A percentile compares a stretch with the other conserved stretches of the same genome.
phyloP scores from a whole-genome alignment of 2,113 vertebrate genomes.

The Salminus brasiliensis region DNA sequence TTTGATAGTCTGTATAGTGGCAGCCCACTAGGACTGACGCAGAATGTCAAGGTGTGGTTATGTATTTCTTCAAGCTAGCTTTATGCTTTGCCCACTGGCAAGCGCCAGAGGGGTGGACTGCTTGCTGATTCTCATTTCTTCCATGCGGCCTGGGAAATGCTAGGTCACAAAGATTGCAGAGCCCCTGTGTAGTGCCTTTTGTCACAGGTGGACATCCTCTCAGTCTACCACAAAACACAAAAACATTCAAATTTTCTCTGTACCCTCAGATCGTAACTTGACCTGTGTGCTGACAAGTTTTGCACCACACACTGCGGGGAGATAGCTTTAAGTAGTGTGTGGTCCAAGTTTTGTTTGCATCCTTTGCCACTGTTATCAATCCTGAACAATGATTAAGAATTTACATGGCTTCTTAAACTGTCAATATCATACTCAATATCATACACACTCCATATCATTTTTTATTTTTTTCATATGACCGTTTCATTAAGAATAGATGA shows the following conservation, averaged over 20 bases:
- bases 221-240: not conserved
- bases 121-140: conserved; percentile 15
- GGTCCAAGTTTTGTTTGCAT: not conserved
- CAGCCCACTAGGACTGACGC: not conserved
- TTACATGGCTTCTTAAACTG: too few species aligned
- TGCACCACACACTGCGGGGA: not conserved
- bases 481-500: too few species aligned
- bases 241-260: not conserved
- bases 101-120: not conserved
- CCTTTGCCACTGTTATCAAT: not conserved
- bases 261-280: not conserved
- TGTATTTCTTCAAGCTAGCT: conserved; percentile 13
- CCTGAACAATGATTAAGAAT: too few species aligned
- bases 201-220: not conserved
- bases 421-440: too few species aligned
- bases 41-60: not conserved
- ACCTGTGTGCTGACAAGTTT: not conserved
- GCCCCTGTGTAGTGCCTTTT: not conserved
- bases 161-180: not conserved
- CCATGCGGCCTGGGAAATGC: not conserved
- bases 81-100: not conserved
- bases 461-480: too few species aligned
- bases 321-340: not conserved
- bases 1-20: not conserved
- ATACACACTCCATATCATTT: too few species aligned